Base-by-base conservation (phyloP, 1,140 invertebrate species). In the Eciton burchellii region DNA sequence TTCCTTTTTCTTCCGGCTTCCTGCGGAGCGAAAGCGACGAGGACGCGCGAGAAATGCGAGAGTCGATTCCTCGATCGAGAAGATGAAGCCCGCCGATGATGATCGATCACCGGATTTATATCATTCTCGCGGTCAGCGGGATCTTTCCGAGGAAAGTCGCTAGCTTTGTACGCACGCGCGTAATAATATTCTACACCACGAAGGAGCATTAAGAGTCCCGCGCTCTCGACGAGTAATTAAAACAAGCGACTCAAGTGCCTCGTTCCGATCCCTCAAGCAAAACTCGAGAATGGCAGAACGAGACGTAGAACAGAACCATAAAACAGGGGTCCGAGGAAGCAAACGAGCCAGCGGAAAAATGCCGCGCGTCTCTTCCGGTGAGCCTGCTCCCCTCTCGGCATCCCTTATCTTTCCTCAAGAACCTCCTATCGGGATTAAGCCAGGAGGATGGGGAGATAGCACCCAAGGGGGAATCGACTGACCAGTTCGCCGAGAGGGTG, bases 401-500 rank as follows among this genome's bases (percentile, higher is more conserved):
- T n/a, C 41, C n/a, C 21, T 66, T 19, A 26, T 3, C 29, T 56
- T 56, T 56, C 41, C 68, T 70, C 12, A 43, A 74, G 35, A 35
- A 47, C 56, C 12, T 79, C n/a, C 52, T 79, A 49, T 6, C 63
- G 49, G 26, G 43, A 29, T 76, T 79, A 68, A 68, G 16, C 29
- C 16, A 24, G 56, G n/a, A 14, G 24, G 56, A 76, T 29, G 43
- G 19, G 41, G 41, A 54, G 47, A 60, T 12, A 68, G 57, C 24
- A 57, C 24, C 43, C 41, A 11, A 2, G 5, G 45, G 41, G 21
- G 29, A n/a, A 49, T 54, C 66, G 65, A 66, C 43, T 63, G 72
- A 68, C 74, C 76, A 71, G 60, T 45, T 54, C 65, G 70, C 24
- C 11, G 47, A 59, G 43, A 82, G 84, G 71, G 82, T 89, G 91